These are phyloP conservation scores for Cichlasoma orientale DNA, from an alignment of 2,797 vertebrate species.

Conservation along the genomic window DNA sequence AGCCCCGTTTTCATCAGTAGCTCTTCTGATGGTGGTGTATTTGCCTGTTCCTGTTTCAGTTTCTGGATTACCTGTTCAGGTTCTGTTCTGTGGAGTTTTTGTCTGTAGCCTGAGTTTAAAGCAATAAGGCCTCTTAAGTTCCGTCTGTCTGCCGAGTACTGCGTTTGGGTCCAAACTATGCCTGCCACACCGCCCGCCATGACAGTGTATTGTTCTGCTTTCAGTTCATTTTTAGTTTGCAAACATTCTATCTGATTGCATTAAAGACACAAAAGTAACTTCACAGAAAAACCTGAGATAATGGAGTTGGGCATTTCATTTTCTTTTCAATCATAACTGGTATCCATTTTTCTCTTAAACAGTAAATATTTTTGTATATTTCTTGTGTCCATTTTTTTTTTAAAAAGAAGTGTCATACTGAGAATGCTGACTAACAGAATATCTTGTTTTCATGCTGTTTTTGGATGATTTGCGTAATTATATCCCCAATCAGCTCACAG, in stretches of 20 bases:
- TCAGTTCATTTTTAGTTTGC: background rate
- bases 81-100: too few relatives aligned
- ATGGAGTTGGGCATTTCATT: background rate
- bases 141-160: too few relatives aligned
- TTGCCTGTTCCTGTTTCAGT: too few relatives aligned
- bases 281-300: background rate
- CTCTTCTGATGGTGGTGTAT: too few relatives aligned
- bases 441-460: slow-evolving; percentile 44
- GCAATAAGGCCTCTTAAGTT: too few relatives aligned
- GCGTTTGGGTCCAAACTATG: too few relatives aligned
- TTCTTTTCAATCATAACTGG: background rate
- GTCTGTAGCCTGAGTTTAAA: too few relatives aligned
- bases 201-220: background rate
- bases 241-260: background rate
- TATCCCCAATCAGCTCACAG: slow-evolving; percentile 61
- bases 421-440: slow-evolving; percentile 32
- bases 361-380: background rate
- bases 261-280: background rate
- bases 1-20: too few relatives aligned
- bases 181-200: too few relatives aligned
- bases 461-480: slow-evolving; percentile 68
- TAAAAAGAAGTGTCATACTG: background rate
- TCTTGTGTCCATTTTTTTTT: background rate
- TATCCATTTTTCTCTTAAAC: background rate
- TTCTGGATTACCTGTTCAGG: too few relatives aligned